These are phyloP conservation scores for Pecten maximus DNA, from an alignment of 2,888 invertebrate species.

Conservation along the genomic window DNA sequence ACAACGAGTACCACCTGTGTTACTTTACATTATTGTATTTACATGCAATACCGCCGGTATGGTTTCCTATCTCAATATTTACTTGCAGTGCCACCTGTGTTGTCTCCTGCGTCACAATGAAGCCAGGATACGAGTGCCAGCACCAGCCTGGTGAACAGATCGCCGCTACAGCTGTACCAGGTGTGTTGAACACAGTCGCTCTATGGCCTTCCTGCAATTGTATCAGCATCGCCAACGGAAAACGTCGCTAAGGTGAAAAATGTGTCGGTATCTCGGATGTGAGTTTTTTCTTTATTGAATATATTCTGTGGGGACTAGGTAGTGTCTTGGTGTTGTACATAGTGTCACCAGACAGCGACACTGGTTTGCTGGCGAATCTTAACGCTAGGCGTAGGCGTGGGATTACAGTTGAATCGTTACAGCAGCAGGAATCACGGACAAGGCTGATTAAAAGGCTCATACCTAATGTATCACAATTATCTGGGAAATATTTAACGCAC, in stretches of 20 bases:
- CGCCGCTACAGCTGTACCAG: background rate
- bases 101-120: background rate
- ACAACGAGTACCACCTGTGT: background rate
- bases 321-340: background rate
- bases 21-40: background rate
- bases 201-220: background rate
- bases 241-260: background rate
- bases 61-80: background rate
- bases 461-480: background rate
- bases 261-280: background rate
- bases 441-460: background rate
- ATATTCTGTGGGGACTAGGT: background rate
- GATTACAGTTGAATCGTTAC: background rate
- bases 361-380: background rate
- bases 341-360: background rate
- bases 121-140: background rate
- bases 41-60: background rate
- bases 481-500: background rate
- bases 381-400: background rate
- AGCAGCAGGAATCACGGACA: slow-evolving; percentile 18
- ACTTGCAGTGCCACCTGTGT: no score
- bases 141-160: background rate
- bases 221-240: background rate
- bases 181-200: background rate
- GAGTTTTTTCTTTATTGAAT: background rate